These are phyloP conservation scores for Ormyrus nitidulus DNA, from an alignment of 2,888 invertebrate genomes.

Conservation along the genomic window DNA sequence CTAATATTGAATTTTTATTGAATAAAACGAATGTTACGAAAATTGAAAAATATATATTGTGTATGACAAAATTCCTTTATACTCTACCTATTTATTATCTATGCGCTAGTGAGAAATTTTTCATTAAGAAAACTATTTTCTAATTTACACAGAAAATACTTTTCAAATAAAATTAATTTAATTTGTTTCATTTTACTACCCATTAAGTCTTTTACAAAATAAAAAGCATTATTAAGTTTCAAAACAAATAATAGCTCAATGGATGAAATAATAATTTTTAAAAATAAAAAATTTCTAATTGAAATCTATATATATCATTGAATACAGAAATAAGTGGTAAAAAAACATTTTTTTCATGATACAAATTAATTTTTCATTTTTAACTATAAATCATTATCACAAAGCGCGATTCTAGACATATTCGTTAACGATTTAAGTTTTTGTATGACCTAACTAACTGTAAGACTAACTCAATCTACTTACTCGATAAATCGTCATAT, in stretches of 20 bases:
- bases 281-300: background rate
- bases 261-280: slow-evolving; percentile 21
- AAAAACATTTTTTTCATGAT: slow-evolving; percentile 17
- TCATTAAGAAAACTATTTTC: no score
- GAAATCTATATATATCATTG: slow-evolving; percentile 1
- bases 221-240: slow-evolving; percentile 22
- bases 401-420: slow-evolving; percentile 53
- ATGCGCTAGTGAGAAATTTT: slow-evolving; percentile 48
- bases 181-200: slow-evolving; percentile 16
- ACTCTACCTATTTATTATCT: slow-evolving; percentile 49
- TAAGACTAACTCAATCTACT: slow-evolving; percentile 57
- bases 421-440: slow-evolving; percentile 48
- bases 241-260: background rate
- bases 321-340: slow-evolving; percentile 23
- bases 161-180: slow-evolving; percentile 29
- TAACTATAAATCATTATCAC: slow-evolving; percentile 45
- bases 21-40: slow-evolving; percentile 19
- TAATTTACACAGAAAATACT: slow-evolving; percentile 31
- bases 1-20: no score
- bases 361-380: slow-evolving; percentile 27
- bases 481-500: slow-evolving; percentile 46
- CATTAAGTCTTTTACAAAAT: slow-evolving; percentile 36
- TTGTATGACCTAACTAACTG: slow-evolving; percentile 50
- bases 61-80: slow-evolving; percentile 48
- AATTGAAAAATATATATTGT: slow-evolving; percentile 48